Evolutionary conservation across 2,888 invertebrate genomes (phyloP).

Genomic region (Agrilus cyanescens): DNA sequence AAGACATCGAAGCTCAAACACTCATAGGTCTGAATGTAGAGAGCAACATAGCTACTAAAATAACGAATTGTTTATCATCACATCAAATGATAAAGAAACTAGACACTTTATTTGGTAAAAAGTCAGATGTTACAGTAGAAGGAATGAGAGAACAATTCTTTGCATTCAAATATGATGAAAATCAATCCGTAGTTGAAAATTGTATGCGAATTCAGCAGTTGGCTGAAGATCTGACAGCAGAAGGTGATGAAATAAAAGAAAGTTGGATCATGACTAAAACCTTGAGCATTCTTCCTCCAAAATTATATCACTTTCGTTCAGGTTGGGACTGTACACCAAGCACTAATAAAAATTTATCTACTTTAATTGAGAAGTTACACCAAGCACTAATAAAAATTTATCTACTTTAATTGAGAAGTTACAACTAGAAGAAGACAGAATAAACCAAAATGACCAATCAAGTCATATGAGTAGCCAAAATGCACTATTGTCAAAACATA

Average conservation of each 20-base stretch:
- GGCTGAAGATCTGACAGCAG: slow-evolving; percentile 7
- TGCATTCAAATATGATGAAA: slow-evolving; percentile 13
- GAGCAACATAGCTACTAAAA: slow-evolving; percentile 17
- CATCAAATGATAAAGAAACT: slow-evolving; percentile 16
- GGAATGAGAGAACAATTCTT: slow-evolving; percentile 18
- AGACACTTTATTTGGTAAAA: background rate
- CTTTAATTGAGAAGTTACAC: too few relatives aligned
- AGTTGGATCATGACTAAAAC: slow-evolving; percentile 11
- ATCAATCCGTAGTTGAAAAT: slow-evolving; percentile 11
- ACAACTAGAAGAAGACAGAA: too few relatives aligned
- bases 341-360: too few relatives aligned
- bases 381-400: too few relatives aligned
- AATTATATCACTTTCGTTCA: too few relatives aligned
- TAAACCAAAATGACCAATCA: slow-evolving; percentile 3
- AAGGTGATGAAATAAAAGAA: slow-evolving; percentile 10
- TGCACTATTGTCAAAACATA: too few relatives aligned
- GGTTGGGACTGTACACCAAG: too few relatives aligned
- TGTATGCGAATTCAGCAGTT: slow-evolving; percentile 7
- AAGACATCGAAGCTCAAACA: slow-evolving; percentile 20
- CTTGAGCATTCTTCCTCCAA: slow-evolving; percentile 7
- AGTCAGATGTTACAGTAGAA: slow-evolving; percentile 10
- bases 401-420: too few relatives aligned
- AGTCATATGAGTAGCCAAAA: slow-evolving; percentile 4
- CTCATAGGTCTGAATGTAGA: slow-evolving; percentile 20
- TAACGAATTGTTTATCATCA: slow-evolving; percentile 17